phyloP scores from a whole-genome alignment of 2,888 invertebrate genomes.

The Carpatolechia fugitivella region DNA sequence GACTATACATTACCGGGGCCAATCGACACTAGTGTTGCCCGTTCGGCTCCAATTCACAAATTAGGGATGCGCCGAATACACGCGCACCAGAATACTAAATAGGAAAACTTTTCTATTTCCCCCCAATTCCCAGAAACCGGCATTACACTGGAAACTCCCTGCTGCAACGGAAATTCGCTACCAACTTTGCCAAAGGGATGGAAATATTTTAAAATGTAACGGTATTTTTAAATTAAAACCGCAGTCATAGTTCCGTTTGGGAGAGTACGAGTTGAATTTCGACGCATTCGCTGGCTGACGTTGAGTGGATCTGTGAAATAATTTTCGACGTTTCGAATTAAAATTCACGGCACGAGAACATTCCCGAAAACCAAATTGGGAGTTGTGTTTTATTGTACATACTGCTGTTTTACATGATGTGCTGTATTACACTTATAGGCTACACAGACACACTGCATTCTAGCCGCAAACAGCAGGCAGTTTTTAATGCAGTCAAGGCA shows the following conservation, averaged over 20 bases:
- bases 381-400: background rate
- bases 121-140: conserved; percentile 10
- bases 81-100: conserved; percentile 16
- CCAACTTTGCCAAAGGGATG: conserved; percentile 1
- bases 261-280: background rate
- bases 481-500: no score
- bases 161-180: conserved; percentile 1
- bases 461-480: no score
- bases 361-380: background rate
- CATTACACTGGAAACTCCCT: background rate
- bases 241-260: background rate
- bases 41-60: conserved; percentile 18
- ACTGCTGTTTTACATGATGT: no score
- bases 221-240: conserved; percentile 12
- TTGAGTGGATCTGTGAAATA: conserved; percentile 1
- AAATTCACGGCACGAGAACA: background rate
- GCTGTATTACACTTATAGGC: no score
- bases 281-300: background rate
- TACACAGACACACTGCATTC: no score
- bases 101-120: conserved; percentile 25
- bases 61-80: conserved; percentile 27
- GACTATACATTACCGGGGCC: background rate
- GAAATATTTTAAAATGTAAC: background rate
- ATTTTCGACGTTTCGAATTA: conserved; percentile 4
- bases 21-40: conserved; percentile 11